Evolutionary conservation across 2,113 vertebrate genomes (phyloP).

Genomic region (Thalassoma bifasciatum): DNA sequence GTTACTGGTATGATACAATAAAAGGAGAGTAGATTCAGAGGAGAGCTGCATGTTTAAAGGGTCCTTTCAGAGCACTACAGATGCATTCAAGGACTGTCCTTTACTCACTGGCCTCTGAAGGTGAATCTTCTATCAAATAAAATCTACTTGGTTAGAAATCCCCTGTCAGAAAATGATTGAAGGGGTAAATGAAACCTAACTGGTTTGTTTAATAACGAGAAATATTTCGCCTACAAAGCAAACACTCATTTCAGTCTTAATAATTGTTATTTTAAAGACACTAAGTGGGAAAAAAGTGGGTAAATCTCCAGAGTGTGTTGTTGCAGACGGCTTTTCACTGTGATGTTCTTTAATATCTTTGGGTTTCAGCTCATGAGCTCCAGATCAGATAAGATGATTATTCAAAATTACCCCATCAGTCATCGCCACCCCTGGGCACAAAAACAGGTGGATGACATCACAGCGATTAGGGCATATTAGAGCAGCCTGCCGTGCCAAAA

Average conservation of each 20-base stretch:
- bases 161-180: constrained; percentile 11
- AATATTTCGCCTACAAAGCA: constrained; percentile 28
- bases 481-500: constrained; percentile 46
- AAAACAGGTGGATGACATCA: constrained; percentile 68
- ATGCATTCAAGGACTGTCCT: constrained; percentile 23
- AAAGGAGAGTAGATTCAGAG: constrained; percentile 29
- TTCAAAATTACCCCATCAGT: constrained; percentile 66
- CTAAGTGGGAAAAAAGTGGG: not conserved
- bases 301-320: not conserved
- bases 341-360: constrained; percentile 35
- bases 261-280: constrained; percentile 42
- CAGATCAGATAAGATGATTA: constrained; percentile 74
- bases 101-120: not conserved
- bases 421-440: constrained; percentile 30
- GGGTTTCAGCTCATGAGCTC: constrained; percentile 51
- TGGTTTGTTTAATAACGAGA: constrained; percentile 3
- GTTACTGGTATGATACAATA: not conserved
- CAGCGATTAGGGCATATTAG: constrained; percentile 53
- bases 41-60: not conserved
- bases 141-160: constrained; percentile 5
- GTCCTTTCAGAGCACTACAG: constrained; percentile 7
- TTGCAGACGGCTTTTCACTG: constrained; percentile 43
- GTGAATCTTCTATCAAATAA: constrained; percentile 26
- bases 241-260: constrained; percentile 28
- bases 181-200: constrained; percentile 43